Conservation (phyloP, 2,888 invertebrate genomes). For the Torymus aiolomorphi region DNA sequence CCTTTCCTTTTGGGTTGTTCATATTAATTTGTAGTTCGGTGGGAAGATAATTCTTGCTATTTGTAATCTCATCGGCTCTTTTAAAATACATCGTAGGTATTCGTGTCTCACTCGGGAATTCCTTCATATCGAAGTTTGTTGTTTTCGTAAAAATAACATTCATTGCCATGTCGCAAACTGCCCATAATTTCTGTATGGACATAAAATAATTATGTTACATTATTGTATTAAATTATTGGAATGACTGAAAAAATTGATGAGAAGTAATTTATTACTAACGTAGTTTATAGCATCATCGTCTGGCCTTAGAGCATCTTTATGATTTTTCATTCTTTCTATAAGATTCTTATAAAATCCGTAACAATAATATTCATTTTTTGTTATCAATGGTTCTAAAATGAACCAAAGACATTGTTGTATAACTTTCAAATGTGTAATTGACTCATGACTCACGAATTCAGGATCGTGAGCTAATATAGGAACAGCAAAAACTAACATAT, state of each 20-base stretch:
- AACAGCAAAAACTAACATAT: constrained; percentile 97
- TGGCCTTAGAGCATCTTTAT: constrained; percentile 90
- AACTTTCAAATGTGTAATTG: constrained; percentile 85
- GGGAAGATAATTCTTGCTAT: constrained; percentile 88
- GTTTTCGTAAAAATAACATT: constrained; percentile 92
- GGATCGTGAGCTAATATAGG: constrained; percentile 96
- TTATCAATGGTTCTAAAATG: constrained; percentile 94
- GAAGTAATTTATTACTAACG: constrained; percentile 78
- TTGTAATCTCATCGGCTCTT: constrained; percentile 84
- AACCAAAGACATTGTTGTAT: constrained; percentile 95
- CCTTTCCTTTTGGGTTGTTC: constrained; percentile 74
- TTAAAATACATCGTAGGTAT: constrained; percentile 95
- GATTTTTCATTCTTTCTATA: constrained; percentile 95
- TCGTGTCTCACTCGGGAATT: constrained; percentile 89
- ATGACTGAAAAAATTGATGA: not conserved
- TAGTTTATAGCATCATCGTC: constrained; percentile 89
- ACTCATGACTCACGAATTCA: constrained; percentile 86
- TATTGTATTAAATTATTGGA: not conserved
- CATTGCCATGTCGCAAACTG: constrained; percentile 95
- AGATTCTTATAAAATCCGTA: constrained; percentile 96
- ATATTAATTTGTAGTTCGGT: constrained; percentile 83
- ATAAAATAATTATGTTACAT: not conserved
- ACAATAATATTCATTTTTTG: constrained; percentile 94
- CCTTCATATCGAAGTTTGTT: constrained; percentile 91
- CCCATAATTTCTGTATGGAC: constrained; percentile 90